Evolutionary conservation across 2,888 invertebrate genomes (phyloP), one percentile per base, ranked within the genome.

Genomic region (Cryptosula pallasiana): DNA sequence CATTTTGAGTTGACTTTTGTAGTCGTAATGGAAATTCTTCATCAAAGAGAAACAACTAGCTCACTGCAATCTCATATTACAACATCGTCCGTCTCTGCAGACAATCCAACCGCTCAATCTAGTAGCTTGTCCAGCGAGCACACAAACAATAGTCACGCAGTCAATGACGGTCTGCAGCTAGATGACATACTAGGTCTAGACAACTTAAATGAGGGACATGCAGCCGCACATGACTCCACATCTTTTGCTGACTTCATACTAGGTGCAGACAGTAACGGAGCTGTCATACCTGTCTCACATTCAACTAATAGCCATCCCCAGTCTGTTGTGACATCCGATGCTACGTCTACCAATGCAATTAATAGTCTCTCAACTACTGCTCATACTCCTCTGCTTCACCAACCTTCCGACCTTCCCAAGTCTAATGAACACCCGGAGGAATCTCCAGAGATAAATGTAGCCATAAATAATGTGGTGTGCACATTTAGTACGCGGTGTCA

Each of bases 391-490:
- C n/a, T n/a, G n/a, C n/a, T n/a, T n/a, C n/a, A n/a, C n/a, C n/a
- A n/a, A n/a, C n/a, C n/a, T n/a, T n/a, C n/a, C n/a, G n/a, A n/a
- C n/a, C n/a, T n/a, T n/a, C n/a, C n/a, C n/a, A n/a, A n/a, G n/a
- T n/a, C n/a, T n/a, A n/a, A n/a, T n/a, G n/a, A n/a, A n/a, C n/a
- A n/a, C 27, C 71, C 27, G n/a, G 75, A 74, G 16, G 75, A 74
- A 5, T 75, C 74, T 29, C 80, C 80, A 2, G 80, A 78, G 23
- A 78, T 95, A 85, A 95, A 95, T 87, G 95, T 97, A 84, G 91
- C 92, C 83, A 95, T 97, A 86, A 96, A 94, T 88, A 98, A 98
- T 89, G 96, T 96, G 79, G 96, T 95, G 84, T 94, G 94, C 88
- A 93, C 91, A 89, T 95, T 97, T 88, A 95, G 92, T 88, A 94